phyloP scores from a whole-genome alignment of 2,113 vertebrate species.

The Tychaedon coryphoeus region DNA sequence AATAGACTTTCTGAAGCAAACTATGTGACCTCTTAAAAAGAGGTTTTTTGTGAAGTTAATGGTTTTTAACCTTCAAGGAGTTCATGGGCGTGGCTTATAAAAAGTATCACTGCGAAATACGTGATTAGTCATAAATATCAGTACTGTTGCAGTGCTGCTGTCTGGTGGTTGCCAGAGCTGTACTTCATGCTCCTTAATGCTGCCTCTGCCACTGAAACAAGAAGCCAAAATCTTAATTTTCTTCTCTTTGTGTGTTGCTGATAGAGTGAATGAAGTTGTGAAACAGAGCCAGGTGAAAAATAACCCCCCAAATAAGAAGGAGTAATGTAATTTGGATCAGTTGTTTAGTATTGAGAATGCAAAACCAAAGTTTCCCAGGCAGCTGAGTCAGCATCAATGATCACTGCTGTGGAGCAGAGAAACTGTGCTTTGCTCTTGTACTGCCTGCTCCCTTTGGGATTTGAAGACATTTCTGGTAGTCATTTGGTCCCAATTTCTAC shows the following conservation, averaged over 20 bases:
- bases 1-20: background rate
- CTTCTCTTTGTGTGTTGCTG: background rate
- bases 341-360: background rate
- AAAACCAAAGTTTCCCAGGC: background rate
- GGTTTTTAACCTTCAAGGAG: background rate
- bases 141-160: background rate
- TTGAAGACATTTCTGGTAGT: background rate
- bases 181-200: background rate
- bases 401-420: background rate
- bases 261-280: background rate
- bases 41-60: background rate
- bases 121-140: background rate
- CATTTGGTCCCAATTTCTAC: background rate
- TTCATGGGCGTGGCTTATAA: background rate
- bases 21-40: background rate
- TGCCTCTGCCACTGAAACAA: background rate
- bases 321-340: background rate
- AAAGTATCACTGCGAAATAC: background rate
- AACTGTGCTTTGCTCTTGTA: background rate
- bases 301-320: background rate
- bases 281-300: background rate
- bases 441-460: background rate
- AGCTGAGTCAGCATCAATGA: background rate
- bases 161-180: background rate
- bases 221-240: background rate